These are phyloP conservation scores for Salvelinus alpinus DNA, from an alignment of 2,113 vertebrate genomes.

Conservation along the genomic window DNA sequence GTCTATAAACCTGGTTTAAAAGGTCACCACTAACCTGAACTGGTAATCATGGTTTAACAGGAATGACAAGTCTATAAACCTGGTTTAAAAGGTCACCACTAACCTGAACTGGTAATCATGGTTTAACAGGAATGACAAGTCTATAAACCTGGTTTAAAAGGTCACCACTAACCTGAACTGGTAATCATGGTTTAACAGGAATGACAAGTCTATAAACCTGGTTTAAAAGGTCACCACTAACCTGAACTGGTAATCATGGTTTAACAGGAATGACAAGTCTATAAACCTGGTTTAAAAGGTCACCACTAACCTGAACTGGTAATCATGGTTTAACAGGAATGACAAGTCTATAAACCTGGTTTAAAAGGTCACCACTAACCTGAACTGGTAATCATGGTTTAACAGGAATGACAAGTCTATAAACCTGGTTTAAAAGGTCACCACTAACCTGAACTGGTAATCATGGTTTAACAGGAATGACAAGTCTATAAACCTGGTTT, in stretches of 20 bases:
- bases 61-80: background rate
- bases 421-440: slow-evolving; percentile 19
- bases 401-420: background rate
- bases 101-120: slow-evolving; percentile 41
- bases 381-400: slow-evolving; percentile 36
- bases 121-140: slow-evolving; percentile 14
- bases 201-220: background rate
- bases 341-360: background rate
- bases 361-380: slow-evolving; percentile 41
- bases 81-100: slow-evolving; percentile 27
- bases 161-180: slow-evolving; percentile 48
- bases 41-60: slow-evolving; percentile 30
- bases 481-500: background rate
- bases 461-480: slow-evolving; percentile 29
- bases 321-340: slow-evolving; percentile 27
- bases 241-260: slow-evolving; percentile 38
- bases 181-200: slow-evolving; percentile 28
- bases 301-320: slow-evolving; percentile 45
- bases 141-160: background rate
- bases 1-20: background rate
- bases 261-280: background rate
- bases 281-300: slow-evolving; percentile 2
- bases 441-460: slow-evolving; percentile 39
- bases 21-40: slow-evolving; percentile 46
- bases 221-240: slow-evolving; percentile 39